These are phyloP conservation scores for Eurytoma californica DNA, from an alignment of 2,888 invertebrate genomes.

Conservation along the genomic window DNA sequence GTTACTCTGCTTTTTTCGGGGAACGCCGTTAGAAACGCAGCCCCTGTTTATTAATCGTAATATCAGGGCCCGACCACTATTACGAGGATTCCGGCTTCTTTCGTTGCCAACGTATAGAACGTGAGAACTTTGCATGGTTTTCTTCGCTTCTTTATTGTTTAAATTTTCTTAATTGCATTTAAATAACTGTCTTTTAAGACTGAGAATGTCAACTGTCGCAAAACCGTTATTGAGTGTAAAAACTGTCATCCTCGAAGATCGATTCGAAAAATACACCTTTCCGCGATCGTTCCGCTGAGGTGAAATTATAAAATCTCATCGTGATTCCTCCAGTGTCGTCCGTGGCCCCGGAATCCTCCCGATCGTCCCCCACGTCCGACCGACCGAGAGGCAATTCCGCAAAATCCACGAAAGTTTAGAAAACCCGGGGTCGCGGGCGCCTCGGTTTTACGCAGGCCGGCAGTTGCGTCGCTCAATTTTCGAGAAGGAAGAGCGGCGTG, in stretches of 20 bases:
- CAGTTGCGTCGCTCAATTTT: no score
- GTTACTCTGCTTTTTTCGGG: not conserved
- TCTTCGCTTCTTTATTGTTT: not conserved
- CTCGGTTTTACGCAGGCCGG: no score
- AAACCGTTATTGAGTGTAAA: not conserved
- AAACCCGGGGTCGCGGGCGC: constrained; percentile 15
- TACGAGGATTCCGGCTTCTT: not conserved
- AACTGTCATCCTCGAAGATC: constrained; percentile 1
- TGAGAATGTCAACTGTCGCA: not conserved
- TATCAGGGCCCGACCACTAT: not conserved
- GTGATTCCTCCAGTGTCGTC: no score
- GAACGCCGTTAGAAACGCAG: not conserved
- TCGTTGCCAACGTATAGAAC: not conserved
- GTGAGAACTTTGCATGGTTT: not conserved
- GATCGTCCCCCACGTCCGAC: no score
- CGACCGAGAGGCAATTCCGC: not conserved
- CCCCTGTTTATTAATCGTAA: not conserved
- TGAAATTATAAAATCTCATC: no score
- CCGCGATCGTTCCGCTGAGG: no score
- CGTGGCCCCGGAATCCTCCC: no score
- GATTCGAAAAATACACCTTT: not conserved
- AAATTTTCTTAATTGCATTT: no score
- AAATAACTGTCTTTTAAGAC: no score
- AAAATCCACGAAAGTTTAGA: constrained; percentile 12
- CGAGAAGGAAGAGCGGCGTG: constrained; percentile 7